phyloP scores from a whole-genome alignment of 2,113 vertebrate species.

The Hypocryptadius cinnamomeus region DNA sequence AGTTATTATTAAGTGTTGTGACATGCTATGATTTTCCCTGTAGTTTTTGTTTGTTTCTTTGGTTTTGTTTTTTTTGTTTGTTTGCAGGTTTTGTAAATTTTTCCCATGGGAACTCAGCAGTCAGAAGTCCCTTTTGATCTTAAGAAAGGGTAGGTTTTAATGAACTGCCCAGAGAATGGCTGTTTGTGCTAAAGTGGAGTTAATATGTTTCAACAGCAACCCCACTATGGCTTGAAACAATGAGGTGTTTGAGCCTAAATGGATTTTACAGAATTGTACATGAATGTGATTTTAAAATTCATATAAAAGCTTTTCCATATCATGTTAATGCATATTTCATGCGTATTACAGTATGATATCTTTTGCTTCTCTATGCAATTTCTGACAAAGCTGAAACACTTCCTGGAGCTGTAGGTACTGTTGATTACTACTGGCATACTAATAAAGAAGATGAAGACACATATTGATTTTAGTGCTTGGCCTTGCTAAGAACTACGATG shows the following conservation, averaged over 20 bases:
- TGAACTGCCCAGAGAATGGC: conserved; percentile 19
- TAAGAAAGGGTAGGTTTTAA: conserved; percentile 33
- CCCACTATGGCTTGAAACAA: conserved; percentile 6
- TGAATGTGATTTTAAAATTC: not conserved
- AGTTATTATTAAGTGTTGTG: conserved; percentile 54
- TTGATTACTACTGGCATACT: not conserved
- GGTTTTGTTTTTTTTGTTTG: not conserved
- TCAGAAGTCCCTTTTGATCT: not conserved
- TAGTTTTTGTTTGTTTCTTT: not conserved
- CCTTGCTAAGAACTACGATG: not conserved
- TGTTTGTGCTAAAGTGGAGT: conserved; percentile 17
- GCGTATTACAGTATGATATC: not conserved
- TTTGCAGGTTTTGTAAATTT: not conserved
- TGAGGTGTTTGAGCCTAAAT: not conserved
- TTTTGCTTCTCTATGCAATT: not conserved
- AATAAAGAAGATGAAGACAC: not conserved
- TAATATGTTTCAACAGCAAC: conserved; percentile 39
- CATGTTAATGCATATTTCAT: not conserved
- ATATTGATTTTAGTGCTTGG: not conserved
- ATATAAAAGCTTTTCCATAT: not conserved
- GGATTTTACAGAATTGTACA: not conserved
- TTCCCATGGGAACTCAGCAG: not conserved
- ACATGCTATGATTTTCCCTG: conserved; percentile 25
- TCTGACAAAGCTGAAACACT: not conserved
- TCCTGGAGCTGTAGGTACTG: not conserved